Evolutionary conservation across 2,797 vertebrate species (phyloP), one percentile per base, ranked within the genome.

Genomic region (Gymnoscopelus microlampas): DNA sequence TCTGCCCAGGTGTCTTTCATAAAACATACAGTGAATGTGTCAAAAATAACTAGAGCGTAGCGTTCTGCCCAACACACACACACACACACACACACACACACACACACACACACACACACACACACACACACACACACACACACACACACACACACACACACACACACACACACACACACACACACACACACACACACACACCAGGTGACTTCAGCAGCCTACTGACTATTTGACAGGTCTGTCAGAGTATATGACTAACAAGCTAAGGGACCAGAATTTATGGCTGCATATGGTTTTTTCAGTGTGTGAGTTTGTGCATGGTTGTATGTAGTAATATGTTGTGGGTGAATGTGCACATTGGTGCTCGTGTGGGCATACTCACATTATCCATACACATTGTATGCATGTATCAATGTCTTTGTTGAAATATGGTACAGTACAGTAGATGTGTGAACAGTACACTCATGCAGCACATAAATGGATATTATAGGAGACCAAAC

Each of bases 161-260:
- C 44, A 6, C 44, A 62, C 54, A 56, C 19, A 56, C 35, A 56
- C 53, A 19, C 55, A 49, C 55, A 57, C 55, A 56, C 54, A 26
- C 54, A 56, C 19, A 56, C 55, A 74, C 55, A 54, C 66, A 68
- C 39, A 64, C 61, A 61, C 9, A 29, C 56, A 56, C 51, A 29
- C 23, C 61, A 75, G 73, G 73, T 83, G 59, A 63, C 54, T 61
- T 62, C 65, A 67, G 71, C 48, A 63, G 62, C 68, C 15, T 14
- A 51, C 39, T 12, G 44, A 66, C 53, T 50, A 54, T 85, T 85
- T 85, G 67, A 84, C 76, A 71, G 70, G 72, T 5, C 66, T 77
- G 78, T 83, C 77, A 72, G 61, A 74, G 60, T 32, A 49, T 55
- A 70, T 70, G 63, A 77, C 48, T 64, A 76, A 83, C 73, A 68